These are phyloP conservation scores for Argyresthia albistria DNA, from an alignment of 2,888 invertebrate genomes.

Conservation along the genomic window DNA sequence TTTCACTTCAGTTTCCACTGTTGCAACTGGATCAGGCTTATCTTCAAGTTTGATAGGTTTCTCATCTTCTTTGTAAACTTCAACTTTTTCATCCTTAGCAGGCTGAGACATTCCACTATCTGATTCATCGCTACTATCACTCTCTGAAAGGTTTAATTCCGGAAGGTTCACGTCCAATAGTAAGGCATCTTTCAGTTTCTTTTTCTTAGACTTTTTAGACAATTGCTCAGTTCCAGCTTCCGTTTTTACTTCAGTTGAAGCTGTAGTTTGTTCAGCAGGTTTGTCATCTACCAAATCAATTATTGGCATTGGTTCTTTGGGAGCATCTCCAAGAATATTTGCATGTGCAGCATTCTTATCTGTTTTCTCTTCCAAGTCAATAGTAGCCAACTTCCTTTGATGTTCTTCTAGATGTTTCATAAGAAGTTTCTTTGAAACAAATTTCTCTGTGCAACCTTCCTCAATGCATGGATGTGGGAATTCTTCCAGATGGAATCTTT, in stretches of 20 bases:
- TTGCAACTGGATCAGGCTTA: slow-evolving; percentile 3
- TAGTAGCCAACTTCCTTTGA: slow-evolving; percentile 41
- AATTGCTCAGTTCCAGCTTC: slow-evolving; percentile 35
- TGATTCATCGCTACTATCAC: slow-evolving; percentile 83
- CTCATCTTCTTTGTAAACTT: slow-evolving; percentile 23
- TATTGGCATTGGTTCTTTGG: slow-evolving; percentile 40
- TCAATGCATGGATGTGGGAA: slow-evolving; percentile 81
- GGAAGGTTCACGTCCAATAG: slow-evolving; percentile 76
- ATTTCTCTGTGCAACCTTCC: slow-evolving; percentile 80
- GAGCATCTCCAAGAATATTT: slow-evolving; percentile 30
- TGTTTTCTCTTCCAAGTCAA: slow-evolving; percentile 31
- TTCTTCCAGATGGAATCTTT: slow-evolving; percentile 81
- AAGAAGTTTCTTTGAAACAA: slow-evolving; percentile 85
- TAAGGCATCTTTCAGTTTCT: slow-evolving; percentile 59
- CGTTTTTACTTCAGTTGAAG: slow-evolving; percentile 27
- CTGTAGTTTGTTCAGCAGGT: slow-evolving; percentile 37
- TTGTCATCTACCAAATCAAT: slow-evolving; percentile 52
- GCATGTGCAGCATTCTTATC: slow-evolving; percentile 23
- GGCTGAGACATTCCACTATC: slow-evolving; percentile 35
- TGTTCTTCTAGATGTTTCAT: slow-evolving; percentile 80
- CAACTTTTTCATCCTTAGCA: slow-evolving; percentile 16
- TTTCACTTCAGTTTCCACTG: slow-evolving; percentile 15
- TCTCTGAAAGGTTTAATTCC: slow-evolving; percentile 87
- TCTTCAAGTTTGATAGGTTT: slow-evolving; percentile 14
- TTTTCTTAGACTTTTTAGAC: slow-evolving; percentile 57